Base-by-base conservation (phyloP, 2,113 vertebrate genomes). In the Emberiza fucata region DNA sequence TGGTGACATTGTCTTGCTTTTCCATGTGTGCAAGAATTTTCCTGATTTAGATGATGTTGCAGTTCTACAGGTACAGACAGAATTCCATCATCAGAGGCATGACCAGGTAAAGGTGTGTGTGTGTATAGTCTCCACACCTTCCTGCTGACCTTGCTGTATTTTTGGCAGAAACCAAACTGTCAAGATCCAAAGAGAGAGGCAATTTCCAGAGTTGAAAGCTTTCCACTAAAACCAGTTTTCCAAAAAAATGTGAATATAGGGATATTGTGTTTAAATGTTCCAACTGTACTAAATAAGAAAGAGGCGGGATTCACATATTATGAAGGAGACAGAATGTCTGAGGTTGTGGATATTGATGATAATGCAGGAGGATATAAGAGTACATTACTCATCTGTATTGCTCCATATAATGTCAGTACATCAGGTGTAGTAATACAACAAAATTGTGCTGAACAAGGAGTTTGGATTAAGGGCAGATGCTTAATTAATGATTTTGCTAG, bases 171-270 rank as follows among this genome's bases (percentile, higher is more conserved):
- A 37, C 25, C 56, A 64, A 76, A 45, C 29, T 19, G 44, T 16
- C 48, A 42, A 11, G 11, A 75, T 91, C 48, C 37, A 59, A 37
- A 81, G 66, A 48, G 31, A 56, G 59, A 65, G n/a, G 37, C 40
- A 40, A 13, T n/a, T 93, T 76, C 13, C 17, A 81, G 35, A 53
- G 40, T 3, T 72, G 45, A 85, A 87, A 60, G 57, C 22, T 6
- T 37, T 93, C 57, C 48, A 37, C 20, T 68, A 48, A 76, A 91
- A 53, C 3, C 3, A 31, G 2, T 60, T 65, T 73, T 20, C 0
- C 1, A 0, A 11, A 51, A 42, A 50, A 59, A 78, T 0, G 17
- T 45, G 70, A 68, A 40, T 72, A 14, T 8, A 35, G 14, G 12
- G 18, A 59, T 24, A 22, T 17, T 47, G 23, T 35, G 12, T 47